These are phyloP conservation scores for Drosophila subsilvestris DNA, from an alignment of 2,888 invertebrate genomes.

Conservation along the genomic window DNA sequence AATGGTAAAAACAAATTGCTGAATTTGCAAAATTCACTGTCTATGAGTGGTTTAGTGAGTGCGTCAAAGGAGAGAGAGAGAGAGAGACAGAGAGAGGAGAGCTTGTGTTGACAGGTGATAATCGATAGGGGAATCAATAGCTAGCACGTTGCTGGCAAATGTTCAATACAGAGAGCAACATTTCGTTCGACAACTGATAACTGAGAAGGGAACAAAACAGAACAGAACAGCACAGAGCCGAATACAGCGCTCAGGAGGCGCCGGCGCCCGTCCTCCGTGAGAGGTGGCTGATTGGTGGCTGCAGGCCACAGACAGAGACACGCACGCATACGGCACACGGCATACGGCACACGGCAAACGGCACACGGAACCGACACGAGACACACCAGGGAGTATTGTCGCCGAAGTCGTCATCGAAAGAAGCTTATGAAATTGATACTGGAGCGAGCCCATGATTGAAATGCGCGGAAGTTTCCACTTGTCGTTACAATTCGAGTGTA, in stretches of 20 bases:
- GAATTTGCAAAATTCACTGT: neutral
- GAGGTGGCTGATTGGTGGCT: neutral
- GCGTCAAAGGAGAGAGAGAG: neutral
- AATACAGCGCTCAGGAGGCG: neutral
- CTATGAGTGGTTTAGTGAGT: neutral
- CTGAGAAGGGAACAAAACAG: neutral
- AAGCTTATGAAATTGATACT: conserved; percentile 70
- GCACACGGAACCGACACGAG: neutral
- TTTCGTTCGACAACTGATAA: conserved; percentile 18
- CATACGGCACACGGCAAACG: neutral
- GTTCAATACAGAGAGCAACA: conserved; percentile 9
- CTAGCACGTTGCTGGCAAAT: conserved; percentile 51
- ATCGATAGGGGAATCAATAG: conserved; percentile 65
- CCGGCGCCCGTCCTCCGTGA: neutral
- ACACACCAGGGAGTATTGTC: neutral
- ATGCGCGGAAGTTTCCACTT: conserved; percentile 74
- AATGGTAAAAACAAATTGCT: neutral
- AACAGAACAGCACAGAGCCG: neutral
- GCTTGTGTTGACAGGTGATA: conserved; percentile 8
- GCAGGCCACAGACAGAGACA: neutral
- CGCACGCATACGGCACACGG: neutral
- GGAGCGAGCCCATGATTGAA: conserved; percentile 57
- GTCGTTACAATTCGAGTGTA: conserved; percentile 63
- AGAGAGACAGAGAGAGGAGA: neutral
- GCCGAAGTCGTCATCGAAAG: conserved; percentile 23